Percentiles rank a stretch among this genome's conserved stretches.
These are phyloP conservation scores for Macrobrachium nipponense DNA, from an alignment of 1,140 invertebrate species.

Conservation along the genomic window DNA sequence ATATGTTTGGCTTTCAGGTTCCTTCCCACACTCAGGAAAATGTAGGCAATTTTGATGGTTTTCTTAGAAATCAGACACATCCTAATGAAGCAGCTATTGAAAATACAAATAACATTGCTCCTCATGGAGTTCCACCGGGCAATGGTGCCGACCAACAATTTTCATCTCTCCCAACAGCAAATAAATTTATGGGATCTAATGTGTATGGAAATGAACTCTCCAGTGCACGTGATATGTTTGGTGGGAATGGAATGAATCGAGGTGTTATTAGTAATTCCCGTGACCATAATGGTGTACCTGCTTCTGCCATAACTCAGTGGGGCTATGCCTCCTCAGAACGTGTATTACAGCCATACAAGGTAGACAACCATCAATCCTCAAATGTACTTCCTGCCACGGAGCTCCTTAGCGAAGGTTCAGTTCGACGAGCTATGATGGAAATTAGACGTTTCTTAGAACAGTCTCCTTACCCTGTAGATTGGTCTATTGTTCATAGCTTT, in stretches of 20 bases:
- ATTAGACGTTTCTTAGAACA: slow-evolving; percentile 31
- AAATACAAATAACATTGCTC: not conserved
- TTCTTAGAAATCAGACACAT: slow-evolving; percentile 16
- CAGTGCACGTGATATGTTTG: slow-evolving; percentile 17
- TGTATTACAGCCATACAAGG: slow-evolving; percentile 26
- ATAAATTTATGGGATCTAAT: slow-evolving; percentile 34
- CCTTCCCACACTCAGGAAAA: slow-evolving; percentile 23
- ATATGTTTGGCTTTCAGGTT: slow-evolving; percentile 29
- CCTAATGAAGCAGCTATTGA: slow-evolving; percentile 6
- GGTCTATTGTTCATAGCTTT: slow-evolving; percentile 30
- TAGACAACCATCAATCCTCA: slow-evolving; percentile 31
- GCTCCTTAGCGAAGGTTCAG: slow-evolving; percentile 21
- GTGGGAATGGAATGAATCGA: slow-evolving; percentile 27
- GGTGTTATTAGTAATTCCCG: slow-evolving; percentile 23
- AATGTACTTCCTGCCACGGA: slow-evolving; percentile 18
- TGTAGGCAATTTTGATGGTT: slow-evolving; percentile 24
- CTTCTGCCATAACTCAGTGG: not conserved
- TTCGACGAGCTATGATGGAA: slow-evolving; percentile 34
- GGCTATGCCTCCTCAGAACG: slow-evolving; percentile 27
- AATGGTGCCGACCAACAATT: slow-evolving; percentile 21
- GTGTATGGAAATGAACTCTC: slow-evolving; percentile 10
- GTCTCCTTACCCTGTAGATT: slow-evolving; percentile 32
- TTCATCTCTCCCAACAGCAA: slow-evolving; percentile 20
- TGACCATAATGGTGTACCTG: slow-evolving; percentile 20
- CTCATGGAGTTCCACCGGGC: not conserved